Evolutionary conservation across 2,888 invertebrate species (phyloP), one percentile per base, ranked within the genome.

Genomic region (Syrphus vitripennis): DNA sequence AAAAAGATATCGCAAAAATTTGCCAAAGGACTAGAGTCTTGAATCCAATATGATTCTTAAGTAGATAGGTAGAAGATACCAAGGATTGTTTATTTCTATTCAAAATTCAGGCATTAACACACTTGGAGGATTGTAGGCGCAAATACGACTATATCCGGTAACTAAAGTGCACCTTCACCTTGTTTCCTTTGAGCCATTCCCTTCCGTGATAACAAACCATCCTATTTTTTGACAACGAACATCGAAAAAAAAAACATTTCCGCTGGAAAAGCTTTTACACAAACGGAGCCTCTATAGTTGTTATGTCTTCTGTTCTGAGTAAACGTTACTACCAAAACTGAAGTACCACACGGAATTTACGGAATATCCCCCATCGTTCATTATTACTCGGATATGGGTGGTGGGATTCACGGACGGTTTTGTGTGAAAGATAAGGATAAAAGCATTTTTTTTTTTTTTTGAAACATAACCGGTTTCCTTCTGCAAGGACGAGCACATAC

Each of bases 21-120:
- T 40, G 3, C 16, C 26, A 24, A 42, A 63, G 63, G 19, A 42
- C 26, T 40, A 29, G 21, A 16, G 5, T 24, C 26, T 26, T 34
- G 59, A 37, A 69, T 21, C 40, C 55, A 29, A 57, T n/a, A n/a
- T 37, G 55, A 57, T 63, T 63, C n/a, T 53, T 29, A 63, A 67
- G 34, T 34, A 34, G 0, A n/a, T 34, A 3, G 1, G 1, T 4
- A 21, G 10, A 19, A 3, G 5, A 26, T 26, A 24, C 24, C 12
- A n/a, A 59, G 67, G 26, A 67, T 79, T 70, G 29, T 74, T 74
- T 74, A 71, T 76, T 34, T 53, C 59, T 53, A 29, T 74, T 75
- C 19, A 55, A 16, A 50, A 57, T 70, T 76, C 26, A 61, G 50
- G 61, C 67, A 71, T 53, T 63, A 26, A 34, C 50, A 59, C 37